A percentile compares a stretch with the other conserved stretches of the same genome.
Conservation (phyloP, 2,797 vertebrate genomes). For the Leptatherina wallacei region DNA sequence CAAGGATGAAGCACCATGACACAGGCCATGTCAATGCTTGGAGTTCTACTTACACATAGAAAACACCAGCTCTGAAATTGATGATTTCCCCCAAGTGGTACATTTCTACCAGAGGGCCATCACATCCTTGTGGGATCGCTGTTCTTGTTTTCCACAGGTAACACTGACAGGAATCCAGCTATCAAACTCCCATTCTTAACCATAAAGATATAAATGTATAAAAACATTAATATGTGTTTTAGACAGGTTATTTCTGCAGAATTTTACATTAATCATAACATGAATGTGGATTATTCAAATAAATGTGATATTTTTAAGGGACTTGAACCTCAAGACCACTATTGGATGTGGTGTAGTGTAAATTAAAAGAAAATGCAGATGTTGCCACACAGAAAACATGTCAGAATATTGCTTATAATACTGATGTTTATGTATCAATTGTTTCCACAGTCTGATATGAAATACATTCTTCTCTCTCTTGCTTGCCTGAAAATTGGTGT, state of each 20-base stretch:
- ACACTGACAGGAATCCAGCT: slow-evolving; percentile 43
- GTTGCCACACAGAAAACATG: no score
- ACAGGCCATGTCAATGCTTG: slow-evolving; percentile 14
- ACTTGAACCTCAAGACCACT: background rate
- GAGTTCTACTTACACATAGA: slow-evolving; percentile 43
- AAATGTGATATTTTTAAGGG: background rate
- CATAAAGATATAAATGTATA: slow-evolving; percentile 17
- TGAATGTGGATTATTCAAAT: background rate
- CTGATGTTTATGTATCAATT: background rate
- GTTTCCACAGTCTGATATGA: background rate
- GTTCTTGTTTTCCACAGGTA: slow-evolving; percentile 53
- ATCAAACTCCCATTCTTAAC: slow-evolving; percentile 53
- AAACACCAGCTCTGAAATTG: slow-evolving; percentile 43
- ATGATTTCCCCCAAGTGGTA: slow-evolving; percentile 54
- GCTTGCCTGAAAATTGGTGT: slow-evolving; percentile 33
- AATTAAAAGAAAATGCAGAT: no score
- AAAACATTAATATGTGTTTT: slow-evolving; percentile 38
- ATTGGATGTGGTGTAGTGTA: no score
- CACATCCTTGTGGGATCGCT: slow-evolving; percentile 31
- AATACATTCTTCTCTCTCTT: slow-evolving; percentile 5
- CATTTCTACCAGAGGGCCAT: slow-evolving; percentile 43
- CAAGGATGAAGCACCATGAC: slow-evolving; percentile 3
- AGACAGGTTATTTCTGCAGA: slow-evolving; percentile 20
- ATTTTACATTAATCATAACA: background rate
- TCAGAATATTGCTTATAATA: no score